These are phyloP conservation scores for Percina caprodes DNA, from an alignment of 2,113 vertebrate genomes.

Conservation along the genomic window DNA sequence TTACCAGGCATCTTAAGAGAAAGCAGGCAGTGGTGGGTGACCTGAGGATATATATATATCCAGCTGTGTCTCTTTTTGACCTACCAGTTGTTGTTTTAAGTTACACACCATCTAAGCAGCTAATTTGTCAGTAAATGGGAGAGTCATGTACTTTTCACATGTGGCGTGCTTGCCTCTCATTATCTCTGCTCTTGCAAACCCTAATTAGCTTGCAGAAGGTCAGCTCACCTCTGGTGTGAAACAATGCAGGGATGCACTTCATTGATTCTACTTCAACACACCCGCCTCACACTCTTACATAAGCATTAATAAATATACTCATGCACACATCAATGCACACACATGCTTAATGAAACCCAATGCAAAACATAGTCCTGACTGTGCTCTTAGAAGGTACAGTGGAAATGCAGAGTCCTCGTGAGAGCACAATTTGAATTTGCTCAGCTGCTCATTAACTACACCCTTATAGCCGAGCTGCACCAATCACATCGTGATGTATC, in stretches of 20 bases:
- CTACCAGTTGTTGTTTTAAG: conserved; percentile 46
- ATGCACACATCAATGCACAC: neutral
- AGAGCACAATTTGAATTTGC: too few relatives aligned
- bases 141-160: conserved; percentile 49
- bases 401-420: too few relatives aligned
- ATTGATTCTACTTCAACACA: conserved; percentile 39
- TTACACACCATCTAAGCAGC: conserved; percentile 24
- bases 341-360: neutral
- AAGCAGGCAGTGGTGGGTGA: conserved; percentile 24
- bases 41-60: conserved; percentile 43
- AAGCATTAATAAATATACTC: neutral
- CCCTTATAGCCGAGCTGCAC: too few relatives aligned
- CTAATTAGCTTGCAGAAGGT: conserved; percentile 71
- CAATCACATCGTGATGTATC: too few relatives aligned
- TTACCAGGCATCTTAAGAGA: conserved; percentile 44
- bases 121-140: conserved; percentile 53
- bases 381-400: too few relatives aligned
- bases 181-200: conserved; percentile 57
- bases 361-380: neutral
- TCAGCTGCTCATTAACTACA: too few relatives aligned
- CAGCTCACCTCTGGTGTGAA: conserved; percentile 66
- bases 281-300: conserved; percentile 22
- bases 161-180: conserved; percentile 48
- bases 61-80: conserved; percentile 41
- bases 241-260: conserved; percentile 58